phyloP scores from a whole-genome alignment of 35 echinoderm and acorn worm species.

The Amphiura filiformis region DNA sequence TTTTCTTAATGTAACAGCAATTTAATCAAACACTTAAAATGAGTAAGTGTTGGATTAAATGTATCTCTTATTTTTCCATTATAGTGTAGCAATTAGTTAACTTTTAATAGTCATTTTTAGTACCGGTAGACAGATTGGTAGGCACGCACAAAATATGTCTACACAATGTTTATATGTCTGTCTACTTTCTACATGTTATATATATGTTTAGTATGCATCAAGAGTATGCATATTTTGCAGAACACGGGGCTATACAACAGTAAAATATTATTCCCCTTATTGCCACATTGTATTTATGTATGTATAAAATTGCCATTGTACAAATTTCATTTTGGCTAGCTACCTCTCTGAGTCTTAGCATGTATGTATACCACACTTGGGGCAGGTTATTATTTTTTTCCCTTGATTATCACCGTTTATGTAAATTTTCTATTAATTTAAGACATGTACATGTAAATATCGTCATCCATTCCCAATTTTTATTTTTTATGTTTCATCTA shows the following conservation, averaged over 20 bases:
- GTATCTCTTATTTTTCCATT: no score
- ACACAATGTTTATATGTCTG: no score
- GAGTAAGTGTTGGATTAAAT: no score
- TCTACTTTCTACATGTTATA: no score
- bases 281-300: slow-evolving; percentile 1
- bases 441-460: neutral
- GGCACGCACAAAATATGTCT: no score
- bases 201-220: neutral
- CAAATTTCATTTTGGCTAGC: neutral
- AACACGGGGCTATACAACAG: neutral
- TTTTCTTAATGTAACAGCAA: no score
- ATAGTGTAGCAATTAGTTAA: no score
- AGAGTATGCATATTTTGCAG: neutral
- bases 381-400: neutral
- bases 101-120: no score
- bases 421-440: neutral
- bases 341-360: neutral
- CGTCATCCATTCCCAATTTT: neutral
- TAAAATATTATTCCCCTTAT: slow-evolving; percentile 3
- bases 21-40: no score
- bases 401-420: neutral
- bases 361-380: neutral
- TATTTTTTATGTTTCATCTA: neutral
- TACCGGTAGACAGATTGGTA: no score
- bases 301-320: slow-evolving; percentile 5